Evolutionary conservation across 2,888 invertebrate species (phyloP), one percentile per base, ranked within the genome.

Genomic region (Ormyrus rosae): DNA sequence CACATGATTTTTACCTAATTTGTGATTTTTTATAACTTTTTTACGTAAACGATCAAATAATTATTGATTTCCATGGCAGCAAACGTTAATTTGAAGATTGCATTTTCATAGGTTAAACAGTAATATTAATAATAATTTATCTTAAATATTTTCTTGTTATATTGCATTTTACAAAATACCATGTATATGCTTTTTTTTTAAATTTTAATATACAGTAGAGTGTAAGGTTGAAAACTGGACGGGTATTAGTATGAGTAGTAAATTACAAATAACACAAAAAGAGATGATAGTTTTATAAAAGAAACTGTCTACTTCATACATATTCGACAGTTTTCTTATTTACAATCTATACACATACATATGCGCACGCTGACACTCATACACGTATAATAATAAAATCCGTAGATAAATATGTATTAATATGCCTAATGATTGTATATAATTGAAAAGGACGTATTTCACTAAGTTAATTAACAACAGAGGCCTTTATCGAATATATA

Each of bases 381-480:
- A 73, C 46, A 60, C 68, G 70, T 71, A 80, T 77, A 77, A 78
- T 80, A 13, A 70, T 56, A 45, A 45, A 81, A 61, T 78, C 74
- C 78, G 69, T 84, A 84, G 81, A 73, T 81, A 81, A 81, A 81
- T 76, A 64, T 64, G 67, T 61, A 69, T 56, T 45, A 72, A 83
- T 34, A 34, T 71, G 76, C 81, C 83, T 81, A 81, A 81, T 81
- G 83, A 84, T 82, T 83, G 83, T 79, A 88, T 83, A 88, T 87
- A 88, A 86, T 83, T 82, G 79, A 86, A 80, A 34, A 83, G 82
- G 83, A 84, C 82, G 82, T 83, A 84, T 82, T 84, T 85, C 83
- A 84, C 46, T 85, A 85, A 84, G 72, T 84, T 86, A 86, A 85
- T 83, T 84, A 86, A 86, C 83, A 81, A 82, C 65, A 84, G 82